Evolutionary conservation across 1,140 invertebrate genomes (phyloP).

Genomic region (Ooceraea biroi): DNA sequence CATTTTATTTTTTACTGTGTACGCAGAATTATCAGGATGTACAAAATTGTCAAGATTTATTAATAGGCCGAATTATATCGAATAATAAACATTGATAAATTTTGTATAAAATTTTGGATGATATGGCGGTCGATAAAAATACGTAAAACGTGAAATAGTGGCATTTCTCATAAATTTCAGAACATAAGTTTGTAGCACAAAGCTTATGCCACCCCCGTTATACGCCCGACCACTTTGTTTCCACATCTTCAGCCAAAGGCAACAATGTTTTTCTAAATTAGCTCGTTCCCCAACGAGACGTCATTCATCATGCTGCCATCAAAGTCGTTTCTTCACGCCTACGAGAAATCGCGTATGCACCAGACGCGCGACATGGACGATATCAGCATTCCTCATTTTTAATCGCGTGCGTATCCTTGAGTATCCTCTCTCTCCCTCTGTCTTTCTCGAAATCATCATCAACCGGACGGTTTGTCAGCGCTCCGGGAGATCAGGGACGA

Average conservation of each 20-base stretch:
- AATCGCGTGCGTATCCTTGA: constrained; percentile 22
- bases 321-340: not conserved
- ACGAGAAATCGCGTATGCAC: constrained; percentile 22
- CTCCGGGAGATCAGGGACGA: constrained; percentile 40
- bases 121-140: not conserved
- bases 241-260: not conserved
- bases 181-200: not conserved
- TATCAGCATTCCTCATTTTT: constrained; percentile 10
- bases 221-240: not conserved
- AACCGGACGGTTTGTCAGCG: not conserved
- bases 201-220: not conserved
- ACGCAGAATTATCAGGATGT: no score
- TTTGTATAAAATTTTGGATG: not conserved
- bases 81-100: not conserved
- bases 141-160: no score
- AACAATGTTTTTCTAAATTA: constrained; percentile 1
- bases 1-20: no score
- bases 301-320: not conserved
- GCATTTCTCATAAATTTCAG: no score
- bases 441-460: constrained; percentile 25
- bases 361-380: not conserved
- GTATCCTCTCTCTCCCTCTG: not conserved
- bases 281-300: not conserved
- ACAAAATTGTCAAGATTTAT: no score
- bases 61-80: no score